Conservation (phyloP, 2,888 invertebrate species). For the Harpalus rufipes region DNA sequence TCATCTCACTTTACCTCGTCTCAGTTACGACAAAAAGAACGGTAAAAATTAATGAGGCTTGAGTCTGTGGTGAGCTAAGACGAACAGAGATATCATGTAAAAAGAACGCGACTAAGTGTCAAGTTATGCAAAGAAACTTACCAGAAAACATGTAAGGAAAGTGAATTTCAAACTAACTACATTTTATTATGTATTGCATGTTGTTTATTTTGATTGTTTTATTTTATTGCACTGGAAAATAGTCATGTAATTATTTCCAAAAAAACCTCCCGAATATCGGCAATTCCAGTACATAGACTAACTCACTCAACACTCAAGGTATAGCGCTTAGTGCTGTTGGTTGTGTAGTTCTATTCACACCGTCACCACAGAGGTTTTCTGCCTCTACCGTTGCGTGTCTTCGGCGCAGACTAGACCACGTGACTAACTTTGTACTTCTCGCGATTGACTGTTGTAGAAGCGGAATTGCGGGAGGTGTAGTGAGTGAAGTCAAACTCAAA, state of each 20-base stretch:
- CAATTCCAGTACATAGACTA: constrained; percentile 20
- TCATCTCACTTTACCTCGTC: too few relatives aligned
- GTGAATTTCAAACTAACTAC: constrained; percentile 68
- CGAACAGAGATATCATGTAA: constrained; percentile 41
- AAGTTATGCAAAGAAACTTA: constrained; percentile 68
- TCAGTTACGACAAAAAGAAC: too few relatives aligned
- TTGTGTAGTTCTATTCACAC: constrained; percentile 33
- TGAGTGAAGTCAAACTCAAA: too few relatives aligned
- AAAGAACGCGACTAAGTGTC: constrained; percentile 62
- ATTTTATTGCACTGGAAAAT: constrained; percentile 48
- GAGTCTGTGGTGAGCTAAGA: too few relatives aligned
- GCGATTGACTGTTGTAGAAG: too few relatives aligned
- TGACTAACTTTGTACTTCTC: too few relatives aligned
- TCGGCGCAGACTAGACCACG: background rate
- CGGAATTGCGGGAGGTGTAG: too few relatives aligned
- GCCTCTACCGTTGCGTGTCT: background rate
- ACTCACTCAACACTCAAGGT: constrained; percentile 48
- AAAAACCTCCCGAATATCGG: constrained; percentile 41
- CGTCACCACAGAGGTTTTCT: too few relatives aligned
- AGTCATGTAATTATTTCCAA: constrained; percentile 4
- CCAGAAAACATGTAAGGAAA: constrained; percentile 69
- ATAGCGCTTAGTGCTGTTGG: constrained; percentile 32
- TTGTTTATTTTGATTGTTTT: constrained; percentile 68
- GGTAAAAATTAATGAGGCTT: too few relatives aligned
- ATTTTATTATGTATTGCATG: constrained; percentile 53